Conservation (phyloP, 2,888 invertebrate genomes). For the Eristalinus sepulchralis region DNA sequence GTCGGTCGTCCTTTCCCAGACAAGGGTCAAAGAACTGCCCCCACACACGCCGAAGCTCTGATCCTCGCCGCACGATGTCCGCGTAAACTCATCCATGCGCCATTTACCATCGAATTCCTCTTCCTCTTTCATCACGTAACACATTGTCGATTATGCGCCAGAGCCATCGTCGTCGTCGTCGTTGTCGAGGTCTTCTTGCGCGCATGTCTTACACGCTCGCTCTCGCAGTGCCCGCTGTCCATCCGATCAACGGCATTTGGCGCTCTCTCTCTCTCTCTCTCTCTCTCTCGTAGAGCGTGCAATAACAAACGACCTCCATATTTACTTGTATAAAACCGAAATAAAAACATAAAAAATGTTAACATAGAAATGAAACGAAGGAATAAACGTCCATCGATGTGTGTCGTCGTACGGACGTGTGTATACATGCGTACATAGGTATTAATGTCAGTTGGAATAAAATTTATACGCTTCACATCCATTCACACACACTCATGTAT, state of each 20-base stretch:
- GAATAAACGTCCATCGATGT: slow-evolving; percentile 52
- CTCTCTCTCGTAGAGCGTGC: slow-evolving; percentile 25
- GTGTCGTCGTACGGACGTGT: slow-evolving; percentile 38
- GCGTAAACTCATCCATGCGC: background rate
- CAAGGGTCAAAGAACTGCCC: background rate
- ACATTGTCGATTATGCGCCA: slow-evolving; percentile 11
- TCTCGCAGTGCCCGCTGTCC: background rate
- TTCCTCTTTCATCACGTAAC: slow-evolving; percentile 1
- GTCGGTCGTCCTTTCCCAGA: background rate
- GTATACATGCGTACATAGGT: slow-evolving; percentile 31
- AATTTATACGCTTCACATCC: slow-evolving; percentile 53
- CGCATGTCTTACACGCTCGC: slow-evolving; percentile 50
- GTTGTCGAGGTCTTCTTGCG: slow-evolving; percentile 11
- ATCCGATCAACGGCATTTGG: slow-evolving; percentile 28
- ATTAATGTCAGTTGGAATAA: slow-evolving; percentile 56
- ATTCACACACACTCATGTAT: slow-evolving; percentile 19
- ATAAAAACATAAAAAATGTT: slow-evolving; percentile 36
- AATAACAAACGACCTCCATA: slow-evolving; percentile 68
- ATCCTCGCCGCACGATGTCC: background rate
- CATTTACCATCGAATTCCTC: slow-evolving; percentile 9
- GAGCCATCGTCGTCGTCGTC: background rate
- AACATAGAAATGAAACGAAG: slow-evolving; percentile 22
- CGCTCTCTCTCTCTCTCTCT: slow-evolving; percentile 1
- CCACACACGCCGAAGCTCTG: background rate
- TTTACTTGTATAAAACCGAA: slow-evolving; percentile 36